Evolutionary conservation across 2,797 vertebrate species (phyloP).

Genomic region (Hydrolagus colliei): DNA sequence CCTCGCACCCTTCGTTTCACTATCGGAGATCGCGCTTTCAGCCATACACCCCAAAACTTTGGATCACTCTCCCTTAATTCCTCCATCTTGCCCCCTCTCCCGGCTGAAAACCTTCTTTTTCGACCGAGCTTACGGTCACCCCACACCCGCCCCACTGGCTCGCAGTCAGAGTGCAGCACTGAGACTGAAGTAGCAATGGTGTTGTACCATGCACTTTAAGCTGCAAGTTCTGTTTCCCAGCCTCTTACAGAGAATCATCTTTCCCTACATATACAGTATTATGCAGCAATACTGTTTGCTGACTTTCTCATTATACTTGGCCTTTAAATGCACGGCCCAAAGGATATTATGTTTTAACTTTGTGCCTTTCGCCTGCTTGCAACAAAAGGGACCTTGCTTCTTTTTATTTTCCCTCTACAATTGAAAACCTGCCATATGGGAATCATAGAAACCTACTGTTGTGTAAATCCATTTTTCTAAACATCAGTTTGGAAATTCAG

Average conservation of each 20-base stretch:
- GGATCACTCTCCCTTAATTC: too few species aligned
- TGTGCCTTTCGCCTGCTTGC: not conserved
- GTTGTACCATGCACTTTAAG: not conserved
- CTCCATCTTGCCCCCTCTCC: too few species aligned
- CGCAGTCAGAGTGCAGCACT: not conserved
- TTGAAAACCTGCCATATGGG: not conserved
- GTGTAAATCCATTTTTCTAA: not conserved
- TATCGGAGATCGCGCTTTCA: too few species aligned
- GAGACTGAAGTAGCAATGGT: not conserved
- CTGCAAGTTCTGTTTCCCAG: not conserved
- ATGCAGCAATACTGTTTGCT: not conserved
- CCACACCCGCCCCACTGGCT: too few species aligned
- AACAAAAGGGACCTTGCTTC: conserved; percentile 3
- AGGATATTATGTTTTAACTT: not conserved
- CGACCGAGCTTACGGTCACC: too few species aligned
- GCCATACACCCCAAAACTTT: too few species aligned
- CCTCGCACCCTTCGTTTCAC: too few species aligned
- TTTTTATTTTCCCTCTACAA: not conserved
- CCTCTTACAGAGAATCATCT: not conserved
- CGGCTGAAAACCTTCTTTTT: too few species aligned
- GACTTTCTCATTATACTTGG: not conserved
- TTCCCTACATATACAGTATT: not conserved
- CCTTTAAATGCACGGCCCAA: not conserved
- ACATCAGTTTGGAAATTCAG: not conserved
- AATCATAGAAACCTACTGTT: not conserved